Evolutionary conservation across 2,797 vertebrate genomes (phyloP).

Genomic region (Columba guinea): DNA sequence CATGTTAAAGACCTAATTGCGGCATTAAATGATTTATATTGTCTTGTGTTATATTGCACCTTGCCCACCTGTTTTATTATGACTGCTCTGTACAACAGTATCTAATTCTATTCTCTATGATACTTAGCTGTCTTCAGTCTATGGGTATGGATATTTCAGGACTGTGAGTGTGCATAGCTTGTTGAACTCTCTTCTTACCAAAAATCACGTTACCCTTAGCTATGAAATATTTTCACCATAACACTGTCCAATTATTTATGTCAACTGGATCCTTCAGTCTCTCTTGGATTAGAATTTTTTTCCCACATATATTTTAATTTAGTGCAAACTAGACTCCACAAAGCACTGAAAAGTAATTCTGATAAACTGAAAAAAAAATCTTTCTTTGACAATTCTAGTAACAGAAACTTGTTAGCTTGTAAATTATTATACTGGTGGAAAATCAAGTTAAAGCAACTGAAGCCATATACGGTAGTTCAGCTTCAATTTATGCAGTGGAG

Average conservation of each 20-base stretch:
- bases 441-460: neutral
- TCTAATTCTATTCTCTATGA: neutral
- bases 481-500: neutral
- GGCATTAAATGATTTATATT: neutral
- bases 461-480: neutral
- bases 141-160: neutral
- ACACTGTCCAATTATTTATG: neutral
- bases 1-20: neutral
- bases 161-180: neutral
- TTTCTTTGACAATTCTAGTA: neutral
- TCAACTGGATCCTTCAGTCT: neutral
- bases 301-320: neutral
- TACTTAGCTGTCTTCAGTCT: neutral
- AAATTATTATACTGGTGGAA: neutral
- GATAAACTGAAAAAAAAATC: neutral
- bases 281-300: neutral
- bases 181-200: neutral
- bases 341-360: neutral
- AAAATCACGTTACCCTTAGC: neutral
- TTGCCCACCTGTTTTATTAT: neutral
- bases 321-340: neutral
- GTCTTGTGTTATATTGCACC: neutral
- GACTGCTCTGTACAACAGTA: neutral
- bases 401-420: neutral
- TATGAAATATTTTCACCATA: neutral